These are phyloP conservation scores for Antennarius maculatus DNA, from an alignment of 2,797 vertebrate species.

Conservation along the genomic window DNA sequence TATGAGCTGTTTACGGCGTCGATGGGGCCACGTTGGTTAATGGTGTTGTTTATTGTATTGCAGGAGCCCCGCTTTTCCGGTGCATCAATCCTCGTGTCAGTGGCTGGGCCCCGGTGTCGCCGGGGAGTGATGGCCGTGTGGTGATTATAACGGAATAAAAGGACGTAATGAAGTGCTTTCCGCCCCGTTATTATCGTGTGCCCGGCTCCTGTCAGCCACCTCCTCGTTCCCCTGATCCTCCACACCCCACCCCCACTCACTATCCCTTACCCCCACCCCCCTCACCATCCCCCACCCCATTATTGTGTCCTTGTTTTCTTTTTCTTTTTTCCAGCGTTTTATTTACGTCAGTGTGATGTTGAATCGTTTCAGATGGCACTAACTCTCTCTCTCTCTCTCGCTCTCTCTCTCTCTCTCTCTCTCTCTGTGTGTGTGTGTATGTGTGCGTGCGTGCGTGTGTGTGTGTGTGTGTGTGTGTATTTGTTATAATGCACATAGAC, in stretches of 20 bases:
- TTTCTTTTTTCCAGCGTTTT: slow-evolving; percentile 44
- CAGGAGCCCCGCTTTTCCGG: slow-evolving; percentile 67
- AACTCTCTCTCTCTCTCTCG: too few species aligned
- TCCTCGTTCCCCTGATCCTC: slow-evolving; percentile 83
- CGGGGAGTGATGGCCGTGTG: slow-evolving; percentile 70
- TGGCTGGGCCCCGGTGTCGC: slow-evolving; percentile 67
- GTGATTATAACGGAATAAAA: slow-evolving; percentile 83
- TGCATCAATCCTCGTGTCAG: slow-evolving; percentile 79
- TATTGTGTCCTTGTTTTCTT: slow-evolving; percentile 22
- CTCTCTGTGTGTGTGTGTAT: slow-evolving; percentile 71
- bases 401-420: too few species aligned
- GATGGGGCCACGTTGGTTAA: slow-evolving; percentile 73
- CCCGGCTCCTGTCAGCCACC: slow-evolving; percentile 83
- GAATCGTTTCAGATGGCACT: slow-evolving; percentile 89
- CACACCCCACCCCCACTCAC: slow-evolving; percentile 51
- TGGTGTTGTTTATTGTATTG: slow-evolving; percentile 82
- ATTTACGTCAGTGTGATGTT: slow-evolving; percentile 89
- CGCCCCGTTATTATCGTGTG: slow-evolving; percentile 75
- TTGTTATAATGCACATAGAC: background rate
- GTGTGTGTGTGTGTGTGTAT: slow-evolving; percentile 32
- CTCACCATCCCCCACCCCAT: slow-evolving; percentile 22
- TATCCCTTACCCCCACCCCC: slow-evolving; percentile 7
- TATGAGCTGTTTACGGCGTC: slow-evolving; percentile 75
- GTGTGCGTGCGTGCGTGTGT: slow-evolving; percentile 33
- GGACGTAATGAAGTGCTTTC: slow-evolving; percentile 80